A percentile compares a stretch with the other conserved stretches of the same genome.
Evolutionary conservation across 2,888 invertebrate genomes (phyloP).

Genomic region (Sinotaia quadrata): DNA sequence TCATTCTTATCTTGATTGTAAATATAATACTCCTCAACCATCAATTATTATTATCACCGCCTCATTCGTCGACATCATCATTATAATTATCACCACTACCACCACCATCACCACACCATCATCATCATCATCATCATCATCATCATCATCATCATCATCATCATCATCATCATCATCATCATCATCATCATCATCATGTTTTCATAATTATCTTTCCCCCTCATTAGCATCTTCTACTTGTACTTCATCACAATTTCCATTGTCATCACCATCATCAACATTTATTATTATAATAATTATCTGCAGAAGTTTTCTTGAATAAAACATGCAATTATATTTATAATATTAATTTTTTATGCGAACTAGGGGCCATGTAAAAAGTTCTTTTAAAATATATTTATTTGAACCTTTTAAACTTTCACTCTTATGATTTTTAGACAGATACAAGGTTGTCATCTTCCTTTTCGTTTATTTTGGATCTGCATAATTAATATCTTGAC

Average conservation of each 20-base stretch:
- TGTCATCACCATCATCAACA: background rate
- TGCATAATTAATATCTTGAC: no score
- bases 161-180: background rate
- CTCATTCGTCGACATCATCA: background rate
- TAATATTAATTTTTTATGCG: no score
- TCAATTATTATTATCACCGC: background rate
- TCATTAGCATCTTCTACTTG: background rate
- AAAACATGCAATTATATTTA: no score
- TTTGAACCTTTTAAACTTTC: no score
- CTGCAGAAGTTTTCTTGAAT: no score
- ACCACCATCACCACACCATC: background rate
- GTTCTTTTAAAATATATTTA: no score
- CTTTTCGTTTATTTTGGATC: no score
- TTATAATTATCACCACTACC: background rate
- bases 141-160: conserved; percentile 3
- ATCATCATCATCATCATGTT: background rate
- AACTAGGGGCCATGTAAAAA: no score
- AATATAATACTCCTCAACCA: background rate
- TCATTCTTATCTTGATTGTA: background rate
- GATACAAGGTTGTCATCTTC: no score
- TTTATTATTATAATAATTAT: background rate
- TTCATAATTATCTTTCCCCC: background rate
- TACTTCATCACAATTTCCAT: background rate
- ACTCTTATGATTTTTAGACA: no score
- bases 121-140: conserved; percentile 1